These are phyloP conservation scores for Oostethus manadensis DNA, from an alignment of 2,113 vertebrate genomes.

Conservation along the genomic window DNA sequence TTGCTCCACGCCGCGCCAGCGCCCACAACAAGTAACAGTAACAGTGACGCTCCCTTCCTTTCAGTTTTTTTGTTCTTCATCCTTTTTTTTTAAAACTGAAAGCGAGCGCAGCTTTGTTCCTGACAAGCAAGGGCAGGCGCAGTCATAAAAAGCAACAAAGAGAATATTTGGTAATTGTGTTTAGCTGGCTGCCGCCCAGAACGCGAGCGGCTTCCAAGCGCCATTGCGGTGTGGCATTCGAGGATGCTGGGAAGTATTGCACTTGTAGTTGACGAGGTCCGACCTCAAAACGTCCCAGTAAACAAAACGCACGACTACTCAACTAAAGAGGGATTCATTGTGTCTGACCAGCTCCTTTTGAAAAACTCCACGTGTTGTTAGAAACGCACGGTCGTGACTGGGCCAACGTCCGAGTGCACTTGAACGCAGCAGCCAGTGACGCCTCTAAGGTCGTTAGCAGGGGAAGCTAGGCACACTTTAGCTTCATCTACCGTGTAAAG, in stretches of 20 bases:
- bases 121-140: constrained; percentile 49
- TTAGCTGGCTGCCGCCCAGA: constrained; percentile 18
- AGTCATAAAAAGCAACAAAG: constrained; percentile 51
- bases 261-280: too few species aligned
- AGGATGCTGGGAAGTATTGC: background rate
- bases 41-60: background rate
- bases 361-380: too few species aligned
- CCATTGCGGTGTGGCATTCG: constrained; percentile 14
- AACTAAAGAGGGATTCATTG: too few species aligned
- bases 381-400: too few species aligned
- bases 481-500: too few species aligned
- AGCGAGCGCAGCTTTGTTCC: constrained; percentile 30
- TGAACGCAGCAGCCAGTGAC: too few species aligned
- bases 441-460: too few species aligned
- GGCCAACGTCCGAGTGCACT: too few species aligned
- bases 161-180: constrained; percentile 35
- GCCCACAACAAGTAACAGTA: background rate
- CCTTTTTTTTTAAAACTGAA: constrained; percentile 40
- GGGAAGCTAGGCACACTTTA: too few species aligned
- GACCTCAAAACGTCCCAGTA: too few species aligned
- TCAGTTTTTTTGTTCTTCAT: constrained; percentile 24
- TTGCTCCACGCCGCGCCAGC: constrained; percentile 41
- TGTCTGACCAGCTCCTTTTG: too few species aligned
- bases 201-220: constrained; percentile 24
- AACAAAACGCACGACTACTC: too few species aligned